Conservation (phyloP, 2,113 vertebrate genomes). For the Halcyon senegalensis region DNA sequence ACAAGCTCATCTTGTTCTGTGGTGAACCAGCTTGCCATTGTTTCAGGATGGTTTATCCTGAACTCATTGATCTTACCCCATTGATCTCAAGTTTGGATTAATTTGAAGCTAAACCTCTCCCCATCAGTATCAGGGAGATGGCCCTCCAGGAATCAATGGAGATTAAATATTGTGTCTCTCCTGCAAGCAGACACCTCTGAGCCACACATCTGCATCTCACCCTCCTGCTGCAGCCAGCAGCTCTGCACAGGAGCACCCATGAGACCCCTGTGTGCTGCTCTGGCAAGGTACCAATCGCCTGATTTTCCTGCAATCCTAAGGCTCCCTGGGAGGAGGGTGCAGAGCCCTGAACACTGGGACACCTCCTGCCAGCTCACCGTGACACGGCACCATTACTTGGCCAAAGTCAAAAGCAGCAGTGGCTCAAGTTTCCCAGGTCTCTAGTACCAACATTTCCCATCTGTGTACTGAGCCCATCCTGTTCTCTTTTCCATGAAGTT, state of each 20-base stretch:
- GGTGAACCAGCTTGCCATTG: background rate
- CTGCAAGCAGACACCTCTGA: background rate
- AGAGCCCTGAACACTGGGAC: background rate
- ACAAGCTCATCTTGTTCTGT: background rate
- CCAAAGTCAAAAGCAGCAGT: background rate
- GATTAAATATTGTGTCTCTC: background rate
- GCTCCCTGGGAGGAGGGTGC: background rate
- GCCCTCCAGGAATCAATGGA: background rate
- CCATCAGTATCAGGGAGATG: background rate
- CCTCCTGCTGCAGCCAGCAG: background rate
- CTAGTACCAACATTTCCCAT: background rate
- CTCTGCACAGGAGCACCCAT: background rate
- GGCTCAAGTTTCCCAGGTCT: background rate
- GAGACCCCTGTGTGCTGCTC: background rate
- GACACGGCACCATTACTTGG: background rate
- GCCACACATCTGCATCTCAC: background rate
- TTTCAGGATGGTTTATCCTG: background rate
- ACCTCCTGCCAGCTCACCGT: background rate
- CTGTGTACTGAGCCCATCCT: background rate
- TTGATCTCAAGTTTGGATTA: background rate
- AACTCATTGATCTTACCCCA: background rate
- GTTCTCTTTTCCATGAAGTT: background rate
- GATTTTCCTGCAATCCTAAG: background rate
- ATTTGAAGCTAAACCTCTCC: slow-evolving; percentile 12
- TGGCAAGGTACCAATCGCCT: background rate